Evolutionary conservation across 2,113 vertebrate genomes (phyloP), one percentile per base, ranked within the genome.

Genomic region (Polypterus senegalus): DNA sequence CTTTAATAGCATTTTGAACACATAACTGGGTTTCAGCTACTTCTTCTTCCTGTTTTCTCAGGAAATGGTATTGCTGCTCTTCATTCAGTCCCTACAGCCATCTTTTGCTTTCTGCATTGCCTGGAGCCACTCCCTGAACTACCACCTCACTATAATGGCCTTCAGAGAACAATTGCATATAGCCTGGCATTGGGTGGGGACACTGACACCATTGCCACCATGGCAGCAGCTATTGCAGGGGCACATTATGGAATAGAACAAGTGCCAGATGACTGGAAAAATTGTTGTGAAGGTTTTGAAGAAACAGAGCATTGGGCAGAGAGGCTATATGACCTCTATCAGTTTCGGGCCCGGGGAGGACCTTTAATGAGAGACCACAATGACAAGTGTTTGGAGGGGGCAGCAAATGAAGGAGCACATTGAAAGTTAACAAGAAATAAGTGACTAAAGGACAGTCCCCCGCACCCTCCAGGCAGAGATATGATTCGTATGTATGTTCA

Each of bases 161-260:
- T 98, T 70, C 91, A 97, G 70, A 89, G 92, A 80, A 97, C 93
- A 66, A 81, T 99, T 66, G 85, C 91, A 47, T 99, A 92, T 78
- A 93, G 91, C 68, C 81, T 98, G 77, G 92, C 91, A 0, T 79
- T 99, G 62, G 96, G 96, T 3, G 95, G 96, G n/a, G 96, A 99
- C 84, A 99, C 96, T 1, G 96, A 99, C 83, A 99, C 96, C 75
- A 98, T 99, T 49, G 96, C 95, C 58, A 97, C 92, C 76, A 99
- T 99, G 96, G 96, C 96, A 0, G 96, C 93, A 62, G 95, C 96
- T 69, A 95, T 99, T 4, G 96, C 96, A 0, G 96, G 96, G 1
- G 96, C 96, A 58, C 95, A 97, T 56, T 97, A 97, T 0, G 93
- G 96, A 49, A 83, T 91, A 4, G 89, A 91, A 27, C 82, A 87